Conservation (phyloP, 2,888 invertebrate genomes). For the Pandemis heparana region DNA sequence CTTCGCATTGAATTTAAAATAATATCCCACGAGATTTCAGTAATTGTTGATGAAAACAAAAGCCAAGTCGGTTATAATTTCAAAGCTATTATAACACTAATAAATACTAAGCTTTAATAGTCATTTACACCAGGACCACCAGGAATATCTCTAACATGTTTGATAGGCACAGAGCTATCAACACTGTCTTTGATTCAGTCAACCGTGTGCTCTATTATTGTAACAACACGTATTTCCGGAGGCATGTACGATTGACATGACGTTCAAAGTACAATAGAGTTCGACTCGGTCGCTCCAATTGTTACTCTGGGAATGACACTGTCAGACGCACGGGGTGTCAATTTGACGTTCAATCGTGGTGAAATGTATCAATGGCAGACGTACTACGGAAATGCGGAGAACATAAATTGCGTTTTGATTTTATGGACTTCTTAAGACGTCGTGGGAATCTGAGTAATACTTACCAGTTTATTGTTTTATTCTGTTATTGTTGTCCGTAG, state of each 20-base stretch:
- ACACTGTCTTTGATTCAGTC: not conserved
- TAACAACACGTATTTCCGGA: not conserved
- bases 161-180: too few species aligned
- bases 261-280: constrained; percentile 43
- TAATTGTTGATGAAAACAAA: too few species aligned
- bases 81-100: too few species aligned
- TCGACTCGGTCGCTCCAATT: constrained; percentile 29
- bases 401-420: constrained; percentile 3
- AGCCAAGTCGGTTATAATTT: too few species aligned
- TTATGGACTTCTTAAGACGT: not conserved
- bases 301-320: constrained; percentile 18
- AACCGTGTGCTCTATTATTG: not conserved
- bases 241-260: constrained; percentile 20
- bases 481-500: not conserved
- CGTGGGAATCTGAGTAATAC: not conserved
- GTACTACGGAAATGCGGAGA: not conserved
- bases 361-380: constrained; percentile 11
- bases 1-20: too few species aligned
- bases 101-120: too few species aligned
- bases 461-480: not conserved
- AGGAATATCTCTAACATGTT: too few species aligned
- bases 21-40: too few species aligned
- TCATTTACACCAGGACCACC: too few species aligned
- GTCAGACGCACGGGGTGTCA: constrained; percentile 28
- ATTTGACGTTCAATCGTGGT: constrained; percentile 13